phyloP scores from a whole-genome alignment of 2,888 invertebrate genomes.

The Fragum whitleyi region DNA sequence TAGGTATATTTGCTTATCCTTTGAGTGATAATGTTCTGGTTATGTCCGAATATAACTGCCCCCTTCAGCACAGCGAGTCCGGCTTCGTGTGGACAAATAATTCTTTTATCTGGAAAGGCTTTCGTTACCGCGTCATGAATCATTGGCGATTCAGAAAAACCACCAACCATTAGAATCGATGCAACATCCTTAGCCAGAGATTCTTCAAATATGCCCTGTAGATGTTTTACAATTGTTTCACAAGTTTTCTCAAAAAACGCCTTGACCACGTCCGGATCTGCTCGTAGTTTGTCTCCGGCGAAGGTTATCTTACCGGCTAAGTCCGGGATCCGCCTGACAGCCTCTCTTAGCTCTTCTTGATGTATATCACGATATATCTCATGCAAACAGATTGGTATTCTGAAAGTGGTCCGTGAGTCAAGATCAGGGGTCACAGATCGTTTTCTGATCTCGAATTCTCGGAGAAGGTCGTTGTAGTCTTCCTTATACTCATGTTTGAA shows the following conservation, averaged over 20 bases:
- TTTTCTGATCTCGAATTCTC: slow-evolving; percentile 54
- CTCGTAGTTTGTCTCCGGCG: slow-evolving; percentile 42
- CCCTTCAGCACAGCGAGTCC: slow-evolving; percentile 35
- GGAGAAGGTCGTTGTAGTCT: slow-evolving; percentile 32
- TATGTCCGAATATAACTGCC: slow-evolving; percentile 57
- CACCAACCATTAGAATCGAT: slow-evolving; percentile 58
- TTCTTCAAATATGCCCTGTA: slow-evolving; percentile 18
- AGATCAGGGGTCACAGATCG: slow-evolving; percentile 26
- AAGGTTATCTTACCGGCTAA: slow-evolving; percentile 33
- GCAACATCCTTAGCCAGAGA: slow-evolving; percentile 19
- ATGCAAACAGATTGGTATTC: slow-evolving; percentile 41
- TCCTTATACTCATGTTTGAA: slow-evolving; percentile 40
- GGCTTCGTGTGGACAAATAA: slow-evolving; percentile 55
- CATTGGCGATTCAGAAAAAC: slow-evolving; percentile 57
- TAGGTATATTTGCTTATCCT: slow-evolving; percentile 52
- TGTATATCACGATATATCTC: slow-evolving; percentile 36
- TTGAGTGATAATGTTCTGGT: slow-evolving; percentile 30
- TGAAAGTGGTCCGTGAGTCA: slow-evolving; percentile 47
- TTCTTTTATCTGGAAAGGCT: slow-evolving; percentile 31
- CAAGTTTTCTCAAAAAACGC: slow-evolving; percentile 16
- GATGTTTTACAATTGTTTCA: slow-evolving; percentile 17
- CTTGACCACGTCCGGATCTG: slow-evolving; percentile 36
- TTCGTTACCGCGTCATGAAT: slow-evolving; percentile 33
- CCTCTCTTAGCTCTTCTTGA: slow-evolving; percentile 34
- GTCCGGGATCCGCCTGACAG: slow-evolving; percentile 3